These are phyloP conservation scores for Antechinus stuartii DNA, from an alignment of 2,113 vertebrate species.

Conservation along the genomic window DNA sequence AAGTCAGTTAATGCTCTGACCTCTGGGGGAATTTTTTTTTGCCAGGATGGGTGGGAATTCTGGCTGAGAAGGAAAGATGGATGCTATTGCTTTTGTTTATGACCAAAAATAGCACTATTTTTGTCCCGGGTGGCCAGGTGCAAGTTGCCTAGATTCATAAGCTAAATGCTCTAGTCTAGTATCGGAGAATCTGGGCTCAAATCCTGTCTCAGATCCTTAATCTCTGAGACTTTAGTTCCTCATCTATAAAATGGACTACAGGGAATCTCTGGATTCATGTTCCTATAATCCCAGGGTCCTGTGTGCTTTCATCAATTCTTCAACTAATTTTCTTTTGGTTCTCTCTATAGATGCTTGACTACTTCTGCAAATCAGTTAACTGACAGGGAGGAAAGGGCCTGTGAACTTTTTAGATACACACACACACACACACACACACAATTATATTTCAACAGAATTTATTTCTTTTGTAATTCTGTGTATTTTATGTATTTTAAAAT, in stretches of 20 bases:
- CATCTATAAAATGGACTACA: not conserved
- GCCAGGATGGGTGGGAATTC: not conserved
- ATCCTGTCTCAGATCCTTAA: not conserved
- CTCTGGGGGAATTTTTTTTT: not conserved
- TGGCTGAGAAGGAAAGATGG: not conserved
- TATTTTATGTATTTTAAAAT: not conserved
- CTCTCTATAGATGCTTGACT: not conserved
- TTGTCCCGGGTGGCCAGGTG: not conserved
- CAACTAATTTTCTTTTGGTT: not conserved
- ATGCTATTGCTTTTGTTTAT: constrained; percentile 15
- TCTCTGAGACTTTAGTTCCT: not conserved
- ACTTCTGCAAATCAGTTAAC: not conserved
- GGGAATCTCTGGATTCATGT: not conserved
- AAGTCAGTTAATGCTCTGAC: not conserved
- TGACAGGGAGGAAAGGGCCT: not conserved
- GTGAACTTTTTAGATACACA: not conserved
- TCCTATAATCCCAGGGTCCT: not conserved
- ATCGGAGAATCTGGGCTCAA: not conserved
- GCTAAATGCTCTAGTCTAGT: not conserved
- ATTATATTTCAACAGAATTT: not conserved
- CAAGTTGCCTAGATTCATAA: constrained; percentile 8
- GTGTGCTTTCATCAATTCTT: not conserved
- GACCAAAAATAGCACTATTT: not conserved
- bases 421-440: not conserved
- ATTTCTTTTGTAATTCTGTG: not conserved